These are phyloP conservation scores for Neotoma lepida DNA, from an alignment of 2,113 vertebrate genomes.

Conservation along the genomic window DNA sequence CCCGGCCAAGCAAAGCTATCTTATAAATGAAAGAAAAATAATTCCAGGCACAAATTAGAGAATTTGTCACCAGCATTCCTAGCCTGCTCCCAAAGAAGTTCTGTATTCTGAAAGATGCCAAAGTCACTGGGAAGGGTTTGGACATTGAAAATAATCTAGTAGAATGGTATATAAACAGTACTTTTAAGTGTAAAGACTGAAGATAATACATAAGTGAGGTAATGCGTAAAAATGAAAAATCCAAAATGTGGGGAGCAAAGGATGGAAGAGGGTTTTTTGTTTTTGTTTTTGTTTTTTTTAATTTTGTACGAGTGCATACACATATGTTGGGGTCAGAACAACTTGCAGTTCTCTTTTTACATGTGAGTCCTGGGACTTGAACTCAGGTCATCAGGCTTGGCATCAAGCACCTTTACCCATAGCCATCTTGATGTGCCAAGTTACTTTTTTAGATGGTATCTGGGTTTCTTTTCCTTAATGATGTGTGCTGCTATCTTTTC, in stretches of 20 bases:
- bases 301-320: neutral
- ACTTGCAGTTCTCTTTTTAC: neutral
- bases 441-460: neutral
- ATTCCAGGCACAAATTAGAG: neutral
- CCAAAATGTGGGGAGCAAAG: neutral
- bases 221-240: neutral
- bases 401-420: neutral
- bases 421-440: too few relatives aligned
- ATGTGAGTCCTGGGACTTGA: neutral
- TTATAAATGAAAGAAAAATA: neutral
- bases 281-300: too few relatives aligned
- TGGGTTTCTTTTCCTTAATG: neutral
- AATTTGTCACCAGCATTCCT: neutral
- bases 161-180: neutral
- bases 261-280: too few relatives aligned
- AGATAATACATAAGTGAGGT: neutral
- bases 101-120: neutral
- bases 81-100: neutral
- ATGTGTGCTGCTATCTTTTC: neutral
- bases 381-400: neutral
- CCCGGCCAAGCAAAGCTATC: neutral
- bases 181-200: neutral
- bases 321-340: neutral
- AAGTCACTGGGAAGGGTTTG: neutral
- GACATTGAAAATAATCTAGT: neutral